Conservation (phyloP, 2,113 vertebrate species). For the Acanthisitta chloris region DNA sequence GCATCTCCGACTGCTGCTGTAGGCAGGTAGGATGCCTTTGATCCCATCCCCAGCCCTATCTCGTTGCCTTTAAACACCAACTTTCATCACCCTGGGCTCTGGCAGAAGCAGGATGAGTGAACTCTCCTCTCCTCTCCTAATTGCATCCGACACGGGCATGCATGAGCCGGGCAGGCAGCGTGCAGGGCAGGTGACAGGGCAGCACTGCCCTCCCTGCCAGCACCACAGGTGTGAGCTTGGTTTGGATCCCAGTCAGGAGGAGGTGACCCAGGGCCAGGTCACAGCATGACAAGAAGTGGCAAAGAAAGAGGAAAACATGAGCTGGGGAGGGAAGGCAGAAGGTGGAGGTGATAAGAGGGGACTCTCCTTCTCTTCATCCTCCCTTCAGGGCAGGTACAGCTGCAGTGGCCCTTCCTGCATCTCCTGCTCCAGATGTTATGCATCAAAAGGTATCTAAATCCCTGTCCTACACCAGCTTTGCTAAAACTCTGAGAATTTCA, state of each 20-base stretch:
- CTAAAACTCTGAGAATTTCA: background rate
- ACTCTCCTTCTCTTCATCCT: background rate
- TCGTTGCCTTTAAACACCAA: background rate
- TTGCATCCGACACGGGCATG: background rate
- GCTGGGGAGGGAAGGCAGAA: background rate
- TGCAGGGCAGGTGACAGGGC: background rate
- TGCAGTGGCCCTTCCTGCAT: background rate
- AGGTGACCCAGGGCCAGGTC: background rate
- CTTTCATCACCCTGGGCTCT: slow-evolving; percentile 20
- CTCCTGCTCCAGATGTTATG: background rate
- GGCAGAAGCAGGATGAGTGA: background rate
- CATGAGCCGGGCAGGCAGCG: background rate
- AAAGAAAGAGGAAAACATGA: background rate
- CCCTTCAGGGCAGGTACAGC: background rate
- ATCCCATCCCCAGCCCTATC: slow-evolving; percentile 10
- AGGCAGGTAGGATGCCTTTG: slow-evolving; percentile 2
- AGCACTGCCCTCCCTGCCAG: background rate
- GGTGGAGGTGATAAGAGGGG: background rate
- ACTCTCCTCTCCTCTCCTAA: background rate
- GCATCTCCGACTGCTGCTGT: background rate
- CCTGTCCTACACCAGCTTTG: background rate
- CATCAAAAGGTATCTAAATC: background rate
- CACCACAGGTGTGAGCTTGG: background rate
- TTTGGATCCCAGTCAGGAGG: rapidly evolving
- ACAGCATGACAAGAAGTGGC: background rate